Percentiles rank a stretch among this genome's conserved stretches.
phyloP scores from a whole-genome alignment of 2,797 vertebrate genomes.

The Sciaenops ocellatus region DNA sequence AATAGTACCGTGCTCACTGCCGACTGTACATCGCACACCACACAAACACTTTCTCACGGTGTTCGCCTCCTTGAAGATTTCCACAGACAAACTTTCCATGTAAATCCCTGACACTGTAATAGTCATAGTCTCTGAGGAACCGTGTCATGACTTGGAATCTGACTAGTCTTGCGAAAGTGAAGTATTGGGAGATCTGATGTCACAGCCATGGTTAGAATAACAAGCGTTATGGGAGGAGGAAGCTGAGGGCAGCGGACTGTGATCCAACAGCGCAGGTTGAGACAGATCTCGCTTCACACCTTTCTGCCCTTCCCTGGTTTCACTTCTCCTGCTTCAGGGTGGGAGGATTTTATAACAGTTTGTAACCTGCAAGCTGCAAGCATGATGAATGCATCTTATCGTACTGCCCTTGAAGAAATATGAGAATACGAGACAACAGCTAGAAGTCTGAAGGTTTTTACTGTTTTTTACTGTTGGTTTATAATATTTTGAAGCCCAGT shows the following conservation, averaged over 20 bases:
- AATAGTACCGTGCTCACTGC: slow-evolving; percentile 29
- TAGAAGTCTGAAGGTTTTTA: slow-evolving; percentile 30
- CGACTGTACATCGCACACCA: slow-evolving; percentile 46
- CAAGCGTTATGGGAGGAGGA: slow-evolving; percentile 81
- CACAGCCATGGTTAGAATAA: slow-evolving; percentile 80
- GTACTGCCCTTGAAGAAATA: slow-evolving; percentile 36
- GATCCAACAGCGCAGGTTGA: slow-evolving; percentile 84
- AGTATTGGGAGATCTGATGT: slow-evolving; percentile 82
- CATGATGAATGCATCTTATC: slow-evolving; percentile 57
- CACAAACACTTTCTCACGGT: slow-evolving; percentile 50
- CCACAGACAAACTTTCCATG: slow-evolving; percentile 49
- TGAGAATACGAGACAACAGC: slow-evolving; percentile 19
- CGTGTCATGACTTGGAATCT: slow-evolving; percentile 69
- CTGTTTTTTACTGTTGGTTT: slow-evolving; percentile 24
- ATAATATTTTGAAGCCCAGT: neutral
- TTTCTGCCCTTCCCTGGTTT: slow-evolving; percentile 79
- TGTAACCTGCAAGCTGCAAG: slow-evolving; percentile 56
- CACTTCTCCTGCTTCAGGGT: slow-evolving; percentile 66
- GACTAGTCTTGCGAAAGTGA: slow-evolving; percentile 77
- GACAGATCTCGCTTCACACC: slow-evolving; percentile 84
- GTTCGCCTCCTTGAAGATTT: slow-evolving; percentile 52
- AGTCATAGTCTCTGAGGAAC: slow-evolving; percentile 61
- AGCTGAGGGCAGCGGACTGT: slow-evolving; percentile 68
- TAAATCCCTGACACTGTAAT: slow-evolving; percentile 42
- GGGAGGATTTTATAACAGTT: slow-evolving; percentile 63